Conservation (phyloP, 2,888 invertebrate species). For the Euclidia mi region DNA sequence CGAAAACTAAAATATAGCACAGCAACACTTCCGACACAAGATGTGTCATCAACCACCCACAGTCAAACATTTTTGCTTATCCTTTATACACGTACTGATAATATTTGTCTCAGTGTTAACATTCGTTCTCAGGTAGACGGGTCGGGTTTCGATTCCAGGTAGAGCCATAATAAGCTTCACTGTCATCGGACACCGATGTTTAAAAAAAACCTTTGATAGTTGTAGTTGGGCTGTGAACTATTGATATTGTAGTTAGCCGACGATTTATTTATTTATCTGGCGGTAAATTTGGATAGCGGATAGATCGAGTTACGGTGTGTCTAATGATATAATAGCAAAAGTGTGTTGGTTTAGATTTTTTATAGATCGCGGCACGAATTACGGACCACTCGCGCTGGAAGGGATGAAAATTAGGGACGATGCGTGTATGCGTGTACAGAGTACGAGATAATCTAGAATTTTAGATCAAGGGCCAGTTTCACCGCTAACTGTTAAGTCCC, state of each 20-base stretch:
- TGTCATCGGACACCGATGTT: constrained; percentile 20
- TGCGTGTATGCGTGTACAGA: too few species aligned
- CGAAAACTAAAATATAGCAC: too few species aligned
- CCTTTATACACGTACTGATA: constrained; percentile 11
- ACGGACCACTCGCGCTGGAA: too few species aligned
- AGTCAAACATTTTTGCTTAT: constrained; percentile 10
- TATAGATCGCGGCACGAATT: too few species aligned
- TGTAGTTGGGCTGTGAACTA: neutral
- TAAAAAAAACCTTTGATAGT: constrained; percentile 5
- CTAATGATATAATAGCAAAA: too few species aligned
- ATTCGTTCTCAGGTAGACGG: constrained; percentile 39
- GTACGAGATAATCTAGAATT: too few species aligned
- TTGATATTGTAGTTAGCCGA: constrained; percentile 8
- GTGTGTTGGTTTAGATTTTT: too few species aligned
- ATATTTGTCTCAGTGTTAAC: constrained; percentile 9
- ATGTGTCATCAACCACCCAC: constrained; percentile 13
- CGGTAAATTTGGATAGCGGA: neutral
- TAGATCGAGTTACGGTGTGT: constrained; percentile 1
- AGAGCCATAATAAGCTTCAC: constrained; percentile 19
- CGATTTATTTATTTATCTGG: constrained; percentile 7
- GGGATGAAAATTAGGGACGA: too few species aligned
- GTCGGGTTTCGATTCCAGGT: constrained; percentile 29
- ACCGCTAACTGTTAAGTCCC: too few species aligned
- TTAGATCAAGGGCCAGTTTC: too few species aligned
- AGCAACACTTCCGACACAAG: too few species aligned